Base-by-base conservation (phyloP, 1,140 invertebrate species). In the Homalodisca vitripennis region DNA sequence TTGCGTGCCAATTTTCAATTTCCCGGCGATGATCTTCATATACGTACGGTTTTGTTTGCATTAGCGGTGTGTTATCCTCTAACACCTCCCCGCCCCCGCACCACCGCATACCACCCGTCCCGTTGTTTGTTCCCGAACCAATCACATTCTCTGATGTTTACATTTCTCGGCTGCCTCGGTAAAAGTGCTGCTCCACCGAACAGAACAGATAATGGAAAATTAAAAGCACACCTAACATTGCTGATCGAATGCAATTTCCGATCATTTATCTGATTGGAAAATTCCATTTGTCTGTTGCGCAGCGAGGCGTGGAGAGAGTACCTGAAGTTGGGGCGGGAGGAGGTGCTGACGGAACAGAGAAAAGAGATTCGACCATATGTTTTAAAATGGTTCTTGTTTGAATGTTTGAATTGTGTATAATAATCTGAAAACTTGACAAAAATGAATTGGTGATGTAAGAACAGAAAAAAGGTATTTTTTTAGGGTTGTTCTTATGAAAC, bases 11-110 rank as follows among this genome's bases (percentile, higher is more conserved):
- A n/a, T n/a, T n/a, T n/a, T n/a, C n/a, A n/a, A n/a, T n/a, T n/a
- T n/a, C n/a, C n/a, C n/a, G n/a, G n/a, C n/a, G n/a, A n/a, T n/a
- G n/a, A n/a, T n/a, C n/a, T n/a, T n/a, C n/a, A n/a, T n/a, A n/a
- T n/a, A n/a, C n/a, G n/a, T n/a, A n/a, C n/a, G n/a, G n/a, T n/a
- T 1, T 47, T 64, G 62, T 34, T 46, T 64, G 62, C 34, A 22
- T 46, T 46, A 41, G 62, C 41, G 14, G 71, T 73, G 30, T 66
- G 67, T 72, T 66, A 51, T 53, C 47, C 53, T 57, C 70, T n/a
- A n/a, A n/a, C 66, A 57, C 64, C 57, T n/a, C 66, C 57, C 31
- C 66, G 32, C 30, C 32, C 55, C 34, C 34, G 20, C 48, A 20
- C n/a, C 41, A 30, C 53, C 57, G 57, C 66, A 31, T 20, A 53